Percentiles rank a stretch among this genome's conserved stretches.
phyloP scores from a whole-genome alignment of 2,888 invertebrate species.

The Zygothrica quintamaculata region DNA sequence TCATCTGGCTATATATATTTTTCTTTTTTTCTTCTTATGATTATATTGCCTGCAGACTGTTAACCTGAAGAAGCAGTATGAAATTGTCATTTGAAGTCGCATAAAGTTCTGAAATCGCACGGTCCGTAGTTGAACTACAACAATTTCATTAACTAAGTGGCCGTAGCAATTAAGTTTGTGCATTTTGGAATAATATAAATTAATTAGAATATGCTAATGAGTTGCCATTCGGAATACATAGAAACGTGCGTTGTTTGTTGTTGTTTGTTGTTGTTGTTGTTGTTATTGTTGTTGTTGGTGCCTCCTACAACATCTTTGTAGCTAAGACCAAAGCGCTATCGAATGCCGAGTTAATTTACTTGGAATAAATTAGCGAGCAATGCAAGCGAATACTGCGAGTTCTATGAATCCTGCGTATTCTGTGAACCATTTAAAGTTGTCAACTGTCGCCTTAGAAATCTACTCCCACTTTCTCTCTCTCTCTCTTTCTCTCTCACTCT shows the following conservation, averaged over 20 bases:
- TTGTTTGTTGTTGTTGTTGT: not conserved
- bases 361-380: constrained; percentile 71
- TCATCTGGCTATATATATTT: not conserved
- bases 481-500: not conserved
- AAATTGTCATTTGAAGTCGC: constrained; percentile 18
- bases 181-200: constrained; percentile 79
- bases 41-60: constrained; percentile 12
- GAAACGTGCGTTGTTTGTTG: not conserved
- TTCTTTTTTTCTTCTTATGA: not conserved
- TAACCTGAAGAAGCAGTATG: constrained; percentile 12
- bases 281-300: not conserved
- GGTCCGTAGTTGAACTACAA: constrained; percentile 52
- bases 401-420: constrained; percentile 44
- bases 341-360: constrained; percentile 69
- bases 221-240: constrained; percentile 49
- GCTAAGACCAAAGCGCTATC: constrained; percentile 28
- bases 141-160: constrained; percentile 80
- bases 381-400: constrained; percentile 55
- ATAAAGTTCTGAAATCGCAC: constrained; percentile 41
- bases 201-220: constrained; percentile 80
- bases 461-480: not conserved
- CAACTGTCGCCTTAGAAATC: constrained; percentile 27
- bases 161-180: constrained; percentile 76
- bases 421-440: constrained; percentile 49
- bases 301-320: constrained; percentile 13